Percentiles rank a stretch among this genome's conserved stretches.
Conservation (phyloP, 2,113 vertebrate species). For the Suricata suricatta region DNA sequence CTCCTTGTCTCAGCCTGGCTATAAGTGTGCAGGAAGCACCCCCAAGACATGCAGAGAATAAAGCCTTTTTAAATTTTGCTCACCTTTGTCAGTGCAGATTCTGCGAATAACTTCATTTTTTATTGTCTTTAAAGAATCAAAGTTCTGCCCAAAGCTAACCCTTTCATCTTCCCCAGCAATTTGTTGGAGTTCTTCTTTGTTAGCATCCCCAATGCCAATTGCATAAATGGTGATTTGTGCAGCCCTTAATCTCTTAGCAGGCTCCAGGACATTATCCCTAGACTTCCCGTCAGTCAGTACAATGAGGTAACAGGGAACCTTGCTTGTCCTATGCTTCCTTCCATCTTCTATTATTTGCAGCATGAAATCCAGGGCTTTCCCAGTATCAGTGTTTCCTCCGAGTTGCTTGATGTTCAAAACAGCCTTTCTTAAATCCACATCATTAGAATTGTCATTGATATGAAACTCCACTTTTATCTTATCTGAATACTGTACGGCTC, state of each 20-base stretch:
- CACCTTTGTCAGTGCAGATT: constrained; percentile 79
- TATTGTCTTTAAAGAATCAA: constrained; percentile 77
- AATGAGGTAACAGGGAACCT: constrained; percentile 72
- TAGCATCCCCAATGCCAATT: constrained; percentile 71
- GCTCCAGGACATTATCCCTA: constrained; percentile 19
- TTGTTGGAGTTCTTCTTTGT: constrained; percentile 56
- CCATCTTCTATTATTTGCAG: constrained; percentile 37
- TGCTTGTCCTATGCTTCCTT: background rate
- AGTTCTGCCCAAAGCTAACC: constrained; percentile 74
- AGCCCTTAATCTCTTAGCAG: constrained; percentile 58
- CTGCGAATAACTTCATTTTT: constrained; percentile 65
- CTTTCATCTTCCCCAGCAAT: constrained; percentile 70
- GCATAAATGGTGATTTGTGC: constrained; percentile 62
- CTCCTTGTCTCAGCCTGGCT: background rate
- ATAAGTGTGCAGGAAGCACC: background rate
- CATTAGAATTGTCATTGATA: background rate
- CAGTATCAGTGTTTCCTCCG: background rate
- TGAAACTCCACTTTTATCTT: constrained; percentile 22
- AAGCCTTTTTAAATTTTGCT: background rate
- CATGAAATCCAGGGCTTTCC: constrained; percentile 73
- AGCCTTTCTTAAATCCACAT: constrained; percentile 58
- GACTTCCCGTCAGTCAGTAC: constrained; percentile 80
- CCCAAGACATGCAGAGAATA: background rate
- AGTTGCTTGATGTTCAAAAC: constrained; percentile 71
- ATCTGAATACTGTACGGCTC: constrained; percentile 70